Percentiles rank a stretch among this genome's conserved stretches.
These are phyloP conservation scores for Drosophila seguyi DNA, from an alignment of 1,140 invertebrate genomes.

Conservation along the genomic window DNA sequence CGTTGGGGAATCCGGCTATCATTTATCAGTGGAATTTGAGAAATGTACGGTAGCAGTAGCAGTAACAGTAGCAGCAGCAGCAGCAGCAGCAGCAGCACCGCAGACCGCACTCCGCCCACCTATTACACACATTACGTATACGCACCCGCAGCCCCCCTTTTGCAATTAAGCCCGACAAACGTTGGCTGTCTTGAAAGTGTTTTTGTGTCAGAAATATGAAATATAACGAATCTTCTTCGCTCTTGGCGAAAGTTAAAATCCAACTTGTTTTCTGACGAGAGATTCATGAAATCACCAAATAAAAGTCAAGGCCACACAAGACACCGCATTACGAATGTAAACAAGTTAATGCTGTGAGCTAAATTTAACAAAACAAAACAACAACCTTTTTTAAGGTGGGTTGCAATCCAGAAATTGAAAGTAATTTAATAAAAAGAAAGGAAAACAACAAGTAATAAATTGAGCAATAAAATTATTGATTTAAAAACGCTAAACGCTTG, in stretches of 20 bases:
- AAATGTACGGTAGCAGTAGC: conserved; percentile 31
- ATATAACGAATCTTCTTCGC: conserved; percentile 12
- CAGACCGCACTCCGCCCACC: conserved; percentile 34
- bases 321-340: conserved; percentile 24
- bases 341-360: conserved; percentile 4
- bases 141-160: conserved; percentile 14
- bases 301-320: conserved; percentile 18
- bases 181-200: conserved; percentile 25
- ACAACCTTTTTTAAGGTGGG: conserved; percentile 4
- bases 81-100: conserved; percentile 2
- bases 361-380: conserved; percentile 29
- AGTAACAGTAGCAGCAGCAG: neutral
- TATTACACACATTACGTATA: conserved; percentile 20
- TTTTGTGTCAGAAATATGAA: conserved; percentile 10
- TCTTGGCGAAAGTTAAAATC: conserved; percentile 16
- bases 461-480: conserved; percentile 2
- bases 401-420: conserved; percentile 15
- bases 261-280: conserved; percentile 25
- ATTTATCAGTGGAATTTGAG: conserved; percentile 75
- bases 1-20: conserved; percentile 58
- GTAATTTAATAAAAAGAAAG: conserved; percentile 7
- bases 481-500: neutral
- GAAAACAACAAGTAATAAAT: neutral
- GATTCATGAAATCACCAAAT: conserved; percentile 2
- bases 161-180: conserved; percentile 66